A percentile compares a stretch with the other conserved stretches of the same genome.
Conservation (phyloP, 2,888 invertebrate species). For the Orthosia incerta region DNA sequence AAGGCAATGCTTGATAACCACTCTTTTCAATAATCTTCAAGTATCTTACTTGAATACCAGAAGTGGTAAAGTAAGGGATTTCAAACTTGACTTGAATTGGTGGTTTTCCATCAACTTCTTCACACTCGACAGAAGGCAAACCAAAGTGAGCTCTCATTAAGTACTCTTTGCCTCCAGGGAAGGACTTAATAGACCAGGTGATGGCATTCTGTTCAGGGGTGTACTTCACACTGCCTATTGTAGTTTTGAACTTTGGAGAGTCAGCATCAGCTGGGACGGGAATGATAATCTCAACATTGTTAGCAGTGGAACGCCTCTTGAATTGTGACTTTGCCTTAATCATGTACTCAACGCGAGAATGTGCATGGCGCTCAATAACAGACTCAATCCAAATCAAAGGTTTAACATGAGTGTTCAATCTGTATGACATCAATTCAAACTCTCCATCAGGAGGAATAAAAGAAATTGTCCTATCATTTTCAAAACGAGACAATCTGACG, state of each 20-base stretch:
- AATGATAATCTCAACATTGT: constrained; percentile 99
- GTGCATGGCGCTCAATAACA: constrained; percentile 98
- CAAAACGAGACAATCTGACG: constrained; percentile 98
- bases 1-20: constrained; percentile 99
- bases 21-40: constrained; percentile 99
- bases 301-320: constrained; percentile 98
- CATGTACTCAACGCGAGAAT: constrained; percentile 99
- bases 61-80: constrained; percentile 99
- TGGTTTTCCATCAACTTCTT: constrained; percentile 98
- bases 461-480: constrained; percentile 99
- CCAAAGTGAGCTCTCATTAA: constrained; percentile 99
- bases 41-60: constrained; percentile 99
- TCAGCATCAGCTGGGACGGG: constrained; percentile 99
- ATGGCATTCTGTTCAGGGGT: constrained; percentile 99
- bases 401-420: constrained; percentile 98
- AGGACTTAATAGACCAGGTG: constrained; percentile 99
- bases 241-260: constrained; percentile 99
- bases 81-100: constrained; percentile 99
- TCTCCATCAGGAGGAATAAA: constrained; percentile 99
- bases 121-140: constrained; percentile 98
- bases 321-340: constrained; percentile 99
- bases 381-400: constrained; percentile 99
- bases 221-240: constrained; percentile 99
- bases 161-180: constrained; percentile 99
- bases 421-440: constrained; percentile 99